These are phyloP conservation scores for Eudyptes chrysolophus DNA, from an alignment of 2,113 vertebrate genomes.

Conservation along the genomic window DNA sequence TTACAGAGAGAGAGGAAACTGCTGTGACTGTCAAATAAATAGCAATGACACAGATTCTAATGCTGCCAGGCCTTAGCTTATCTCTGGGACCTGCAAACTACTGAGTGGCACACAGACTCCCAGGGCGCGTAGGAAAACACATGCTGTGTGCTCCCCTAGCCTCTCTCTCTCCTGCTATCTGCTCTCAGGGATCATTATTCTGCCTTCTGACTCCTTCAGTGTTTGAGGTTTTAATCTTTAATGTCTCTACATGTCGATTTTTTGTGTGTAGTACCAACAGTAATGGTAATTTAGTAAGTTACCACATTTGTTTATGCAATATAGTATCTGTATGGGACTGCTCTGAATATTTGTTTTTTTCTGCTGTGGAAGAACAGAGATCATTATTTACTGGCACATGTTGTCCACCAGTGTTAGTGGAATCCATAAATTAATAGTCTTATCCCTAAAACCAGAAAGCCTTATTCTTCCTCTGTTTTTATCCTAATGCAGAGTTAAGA, in stretches of 20 bases:
- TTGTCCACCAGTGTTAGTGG: background rate
- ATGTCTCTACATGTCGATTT: background rate
- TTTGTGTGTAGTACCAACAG: background rate
- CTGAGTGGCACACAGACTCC: background rate
- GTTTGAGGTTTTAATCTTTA: background rate
- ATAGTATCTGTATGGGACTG: background rate
- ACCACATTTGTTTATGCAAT: background rate
- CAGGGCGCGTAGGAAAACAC: background rate
- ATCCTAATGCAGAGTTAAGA: background rate
- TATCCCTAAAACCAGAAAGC: background rate
- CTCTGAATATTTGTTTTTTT: background rate
- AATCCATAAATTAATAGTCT: background rate
- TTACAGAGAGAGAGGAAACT: background rate
- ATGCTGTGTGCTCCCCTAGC: rapidly evolving
- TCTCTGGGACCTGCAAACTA: background rate
- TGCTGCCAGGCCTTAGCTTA: background rate
- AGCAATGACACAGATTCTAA: background rate
- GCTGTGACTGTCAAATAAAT: background rate
- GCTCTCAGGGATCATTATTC: background rate
- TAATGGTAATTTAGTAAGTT: background rate
- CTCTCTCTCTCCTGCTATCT: background rate
- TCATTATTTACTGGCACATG: background rate
- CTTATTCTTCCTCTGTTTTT: background rate
- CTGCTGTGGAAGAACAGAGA: background rate
- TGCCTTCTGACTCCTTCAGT: background rate